These are phyloP conservation scores for Zaprionus tsacasi DNA, from an alignment of 1,140 invertebrate genomes.

Conservation along the genomic window DNA sequence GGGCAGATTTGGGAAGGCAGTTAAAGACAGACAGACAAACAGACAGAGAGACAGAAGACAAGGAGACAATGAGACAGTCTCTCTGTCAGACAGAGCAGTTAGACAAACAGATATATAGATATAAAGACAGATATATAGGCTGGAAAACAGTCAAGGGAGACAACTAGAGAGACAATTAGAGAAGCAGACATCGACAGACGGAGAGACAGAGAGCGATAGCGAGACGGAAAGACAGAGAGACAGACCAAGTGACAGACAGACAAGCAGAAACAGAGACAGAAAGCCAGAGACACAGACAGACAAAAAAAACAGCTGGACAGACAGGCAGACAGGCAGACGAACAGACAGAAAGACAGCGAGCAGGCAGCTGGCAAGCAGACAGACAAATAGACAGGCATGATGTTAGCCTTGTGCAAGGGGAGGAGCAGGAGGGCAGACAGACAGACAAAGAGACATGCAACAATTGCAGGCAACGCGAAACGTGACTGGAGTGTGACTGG, in stretches of 20 bases:
- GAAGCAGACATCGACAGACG: not conserved
- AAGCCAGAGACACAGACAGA: conserved; percentile 17
- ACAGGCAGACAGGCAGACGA: too few relatives aligned
- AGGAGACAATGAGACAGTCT: not conserved
- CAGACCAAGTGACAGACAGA: not conserved
- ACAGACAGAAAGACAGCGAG: not conserved
- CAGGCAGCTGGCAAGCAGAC: conserved; percentile 17
- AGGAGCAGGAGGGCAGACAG: conserved; percentile 23
- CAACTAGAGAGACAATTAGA: not conserved
- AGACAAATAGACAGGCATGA: conserved; percentile 30
- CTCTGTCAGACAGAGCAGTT: not conserved
- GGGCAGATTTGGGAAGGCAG: too few relatives aligned
- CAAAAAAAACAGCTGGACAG: not conserved
- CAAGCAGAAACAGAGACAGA: conserved; percentile 28
- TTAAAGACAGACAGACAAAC: too few relatives aligned
- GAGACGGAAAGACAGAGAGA: not conserved
- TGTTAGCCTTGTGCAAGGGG: too few relatives aligned
- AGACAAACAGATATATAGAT: not conserved
- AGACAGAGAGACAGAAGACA: not conserved
- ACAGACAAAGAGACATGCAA: conserved; percentile 50
- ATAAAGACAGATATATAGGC: not conserved
- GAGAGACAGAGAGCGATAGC: not conserved
- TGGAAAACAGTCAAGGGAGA: too few relatives aligned
- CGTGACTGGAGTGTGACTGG: conserved; percentile 75
- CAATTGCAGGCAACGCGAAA: conserved; percentile 64